Percentiles rank a stretch among this genome's conserved stretches.
Evolutionary conservation across 2,888 invertebrate species (phyloP).

Genomic region (Acrocyrtus sp.): DNA sequence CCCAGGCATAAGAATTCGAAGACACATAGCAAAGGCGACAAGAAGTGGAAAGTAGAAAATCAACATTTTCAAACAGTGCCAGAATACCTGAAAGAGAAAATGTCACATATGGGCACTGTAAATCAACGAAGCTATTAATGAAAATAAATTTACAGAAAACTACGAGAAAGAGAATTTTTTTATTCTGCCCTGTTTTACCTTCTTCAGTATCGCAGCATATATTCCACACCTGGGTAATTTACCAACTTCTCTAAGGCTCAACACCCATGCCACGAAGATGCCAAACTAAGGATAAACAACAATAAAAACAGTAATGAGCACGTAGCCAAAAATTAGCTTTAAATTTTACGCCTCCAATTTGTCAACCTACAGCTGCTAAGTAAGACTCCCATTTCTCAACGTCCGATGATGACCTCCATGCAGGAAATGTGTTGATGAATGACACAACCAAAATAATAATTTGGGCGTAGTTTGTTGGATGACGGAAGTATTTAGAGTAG

Average conservation of each 20-base stretch:
- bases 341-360: too few species aligned
- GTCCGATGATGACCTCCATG: conserved; percentile 31
- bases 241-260: conserved; percentile 50
- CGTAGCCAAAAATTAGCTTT: too few species aligned
- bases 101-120: too few species aligned
- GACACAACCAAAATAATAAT: conserved; percentile 25
- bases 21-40: conserved; percentile 45
- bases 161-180: too few species aligned
- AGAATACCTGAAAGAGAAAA: conserved; percentile 43
- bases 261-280: conserved; percentile 52
- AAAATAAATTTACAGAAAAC: too few species aligned
- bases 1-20: conserved; percentile 54
- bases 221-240: conserved; percentile 55
- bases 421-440: conserved; percentile 41
- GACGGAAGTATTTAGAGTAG: conserved; percentile 26
- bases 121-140: too few species aligned
- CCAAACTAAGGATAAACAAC: conserved; percentile 41
- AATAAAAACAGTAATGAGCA: conserved; percentile 8
- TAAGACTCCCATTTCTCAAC: conserved; percentile 45
- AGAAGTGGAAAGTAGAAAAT: conserved; percentile 54
- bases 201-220: conserved; percentile 53
- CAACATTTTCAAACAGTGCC: conserved; percentile 56
- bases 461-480: conserved; percentile 42
- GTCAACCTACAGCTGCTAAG: conserved; percentile 53
- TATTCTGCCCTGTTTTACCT: conserved; percentile 21